Conservation (phyloP, 2,113 vertebrate genomes). For the Oryzias celebensis region DNA sequence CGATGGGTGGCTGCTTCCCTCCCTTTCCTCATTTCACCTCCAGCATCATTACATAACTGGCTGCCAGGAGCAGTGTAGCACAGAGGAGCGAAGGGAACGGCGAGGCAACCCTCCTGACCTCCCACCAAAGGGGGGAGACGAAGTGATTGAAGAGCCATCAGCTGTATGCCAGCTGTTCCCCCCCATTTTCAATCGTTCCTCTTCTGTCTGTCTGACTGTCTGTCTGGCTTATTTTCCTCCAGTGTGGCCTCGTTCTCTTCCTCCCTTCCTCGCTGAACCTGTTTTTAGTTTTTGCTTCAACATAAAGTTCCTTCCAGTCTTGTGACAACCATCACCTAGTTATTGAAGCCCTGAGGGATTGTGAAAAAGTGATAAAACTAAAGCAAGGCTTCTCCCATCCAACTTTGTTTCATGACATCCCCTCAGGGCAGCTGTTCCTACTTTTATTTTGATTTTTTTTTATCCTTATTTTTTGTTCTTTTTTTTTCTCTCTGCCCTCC, state of each 20-base stretch:
- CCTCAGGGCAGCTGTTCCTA: conserved; percentile 29
- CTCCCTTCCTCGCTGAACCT: conserved; percentile 24
- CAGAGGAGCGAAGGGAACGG: conserved; percentile 12
- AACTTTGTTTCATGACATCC: conserved; percentile 39
- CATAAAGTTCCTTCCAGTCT: conserved; percentile 32
- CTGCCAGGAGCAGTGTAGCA: conserved; percentile 36
- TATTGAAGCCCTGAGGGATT: conserved; percentile 33
- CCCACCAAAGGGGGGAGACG: conserved; percentile 65
- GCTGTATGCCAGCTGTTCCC: conserved; percentile 59
- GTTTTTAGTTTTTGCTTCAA: conserved; percentile 22
- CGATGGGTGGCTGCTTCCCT: neutral
- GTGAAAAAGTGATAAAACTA: conserved; percentile 28
- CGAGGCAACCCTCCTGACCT: conserved; percentile 55
- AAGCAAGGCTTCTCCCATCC: conserved; percentile 22
- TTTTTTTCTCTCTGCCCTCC: conserved; percentile 1
- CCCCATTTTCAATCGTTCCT: conserved; percentile 11
- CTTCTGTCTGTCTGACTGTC: conserved; percentile 27
- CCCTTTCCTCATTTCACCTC: conserved; percentile 17
- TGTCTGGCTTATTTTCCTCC: conserved; percentile 26
- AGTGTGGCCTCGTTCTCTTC: conserved; percentile 29
- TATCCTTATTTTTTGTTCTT: conserved; percentile 7
- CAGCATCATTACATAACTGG: conserved; percentile 56
- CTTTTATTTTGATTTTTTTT: conserved; percentile 5
- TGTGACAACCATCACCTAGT: conserved; percentile 39
- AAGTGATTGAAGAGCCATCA: conserved; percentile 71